Conservation (phyloP, 2,797 vertebrate genomes). For the Sciurus vulgaris region DNA sequence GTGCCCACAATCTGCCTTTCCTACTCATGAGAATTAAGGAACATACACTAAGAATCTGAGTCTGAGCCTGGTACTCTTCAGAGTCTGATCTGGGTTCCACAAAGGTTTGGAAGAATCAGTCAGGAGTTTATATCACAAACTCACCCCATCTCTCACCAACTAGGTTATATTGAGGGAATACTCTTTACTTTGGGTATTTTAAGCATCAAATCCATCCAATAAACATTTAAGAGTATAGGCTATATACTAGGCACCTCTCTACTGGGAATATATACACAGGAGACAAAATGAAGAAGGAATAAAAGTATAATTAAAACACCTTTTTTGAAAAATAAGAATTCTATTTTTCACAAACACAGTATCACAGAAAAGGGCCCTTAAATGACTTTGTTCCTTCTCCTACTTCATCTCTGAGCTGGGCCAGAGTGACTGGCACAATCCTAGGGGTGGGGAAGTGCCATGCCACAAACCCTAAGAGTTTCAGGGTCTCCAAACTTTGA, state of each 20-base stretch:
- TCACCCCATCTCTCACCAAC: background rate
- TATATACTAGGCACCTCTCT: background rate
- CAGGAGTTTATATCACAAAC: constrained; percentile 19
- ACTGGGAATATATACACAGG: background rate
- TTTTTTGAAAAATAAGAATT: constrained; percentile 47
- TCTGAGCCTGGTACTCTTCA: background rate
- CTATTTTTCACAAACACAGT: constrained; percentile 53
- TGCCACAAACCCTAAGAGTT: background rate
- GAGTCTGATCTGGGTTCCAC: constrained; percentile 5
- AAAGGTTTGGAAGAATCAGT: constrained; percentile 50
- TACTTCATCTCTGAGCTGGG: background rate
- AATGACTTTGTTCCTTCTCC: background rate
- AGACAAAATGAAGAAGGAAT: constrained; percentile 27
- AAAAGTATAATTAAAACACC: constrained; percentile 21
- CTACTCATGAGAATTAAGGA: constrained; percentile 50
- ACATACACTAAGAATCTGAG: constrained; percentile 50
- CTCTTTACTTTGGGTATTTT: background rate
- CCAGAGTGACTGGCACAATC: background rate
- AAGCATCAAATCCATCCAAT: constrained; percentile 22
- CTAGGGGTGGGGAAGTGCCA: background rate
- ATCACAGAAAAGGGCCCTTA: constrained; percentile 20
- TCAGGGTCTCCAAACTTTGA: constrained; percentile 18
- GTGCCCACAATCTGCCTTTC: constrained; percentile 16
- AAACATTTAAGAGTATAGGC: background rate
- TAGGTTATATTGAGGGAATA: constrained; percentile 40